phyloP scores from a whole-genome alignment of 2,888 invertebrate genomes.

The Lithodes maja region DNA sequence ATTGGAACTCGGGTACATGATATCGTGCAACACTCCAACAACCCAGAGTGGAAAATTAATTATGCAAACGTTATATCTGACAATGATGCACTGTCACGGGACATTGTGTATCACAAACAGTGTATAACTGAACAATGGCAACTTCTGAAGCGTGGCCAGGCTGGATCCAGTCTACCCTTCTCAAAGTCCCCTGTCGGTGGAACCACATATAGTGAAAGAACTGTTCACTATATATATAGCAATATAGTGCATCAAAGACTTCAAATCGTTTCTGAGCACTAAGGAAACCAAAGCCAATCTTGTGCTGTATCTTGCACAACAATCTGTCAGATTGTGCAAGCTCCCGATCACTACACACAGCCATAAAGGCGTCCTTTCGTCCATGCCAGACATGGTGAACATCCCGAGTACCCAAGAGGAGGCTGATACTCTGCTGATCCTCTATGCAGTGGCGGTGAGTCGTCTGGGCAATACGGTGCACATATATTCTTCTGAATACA shows the following conservation, averaged over 20 bases:
- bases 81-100: background rate
- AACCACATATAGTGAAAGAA: background rate
- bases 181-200: background rate
- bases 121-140: background rate
- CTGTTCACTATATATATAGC: background rate
- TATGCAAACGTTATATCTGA: background rate
- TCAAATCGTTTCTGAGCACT: background rate
- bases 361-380: background rate
- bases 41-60: background rate
- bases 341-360: background rate
- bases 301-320: background rate
- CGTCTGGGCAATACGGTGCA: background rate
- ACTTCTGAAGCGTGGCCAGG: background rate
- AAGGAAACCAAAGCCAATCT: background rate
- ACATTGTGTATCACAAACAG: background rate
- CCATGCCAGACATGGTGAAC: background rate
- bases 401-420: background rate
- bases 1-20: background rate
- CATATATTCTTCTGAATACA: background rate
- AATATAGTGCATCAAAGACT: background rate
- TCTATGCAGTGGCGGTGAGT: background rate
- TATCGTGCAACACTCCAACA: background rate
- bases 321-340: background rate
- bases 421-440: background rate
- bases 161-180: background rate